Evolutionary conservation across 2,113 vertebrate genomes (phyloP).

Genomic region (Cardinalis cardinalis): DNA sequence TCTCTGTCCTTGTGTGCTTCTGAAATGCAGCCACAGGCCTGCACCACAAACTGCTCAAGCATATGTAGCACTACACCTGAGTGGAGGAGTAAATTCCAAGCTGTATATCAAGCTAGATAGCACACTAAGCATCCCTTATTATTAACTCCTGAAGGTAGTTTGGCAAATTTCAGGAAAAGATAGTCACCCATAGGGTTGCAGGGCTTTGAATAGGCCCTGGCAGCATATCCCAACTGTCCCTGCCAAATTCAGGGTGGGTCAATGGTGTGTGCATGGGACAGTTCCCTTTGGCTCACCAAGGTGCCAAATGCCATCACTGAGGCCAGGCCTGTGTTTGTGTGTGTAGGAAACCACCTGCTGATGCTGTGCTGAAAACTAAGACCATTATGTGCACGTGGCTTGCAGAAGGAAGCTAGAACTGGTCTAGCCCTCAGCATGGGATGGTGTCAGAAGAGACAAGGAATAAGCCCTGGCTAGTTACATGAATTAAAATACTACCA

Average conservation of each 20-base stretch:
- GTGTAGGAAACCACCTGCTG: neutral
- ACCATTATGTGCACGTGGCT: neutral
- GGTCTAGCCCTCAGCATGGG: neutral
- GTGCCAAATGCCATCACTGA: neutral
- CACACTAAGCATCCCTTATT: neutral
- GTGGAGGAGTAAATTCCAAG: neutral
- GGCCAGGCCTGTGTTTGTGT: neutral
- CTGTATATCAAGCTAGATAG: neutral
- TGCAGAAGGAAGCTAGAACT: neutral
- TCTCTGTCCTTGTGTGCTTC: neutral
- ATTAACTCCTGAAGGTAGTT: neutral
- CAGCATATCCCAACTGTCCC: neutral
- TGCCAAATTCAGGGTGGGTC: neutral
- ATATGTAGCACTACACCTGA: rapidly evolving
- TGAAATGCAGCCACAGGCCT: neutral
- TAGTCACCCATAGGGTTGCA: rapidly evolving
- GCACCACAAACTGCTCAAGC: neutral
- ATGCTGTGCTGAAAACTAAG: neutral
- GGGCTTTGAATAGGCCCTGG: neutral
- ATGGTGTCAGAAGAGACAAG: neutral
- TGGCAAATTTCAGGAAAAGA: neutral
- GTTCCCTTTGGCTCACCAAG: neutral
- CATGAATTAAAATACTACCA: neutral
- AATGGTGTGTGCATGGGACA: neutral
- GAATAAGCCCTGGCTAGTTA: neutral